A percentile compares a stretch with the other conserved stretches of the same genome.
Evolutionary conservation across 2,888 invertebrate species (phyloP).

Genomic region (Anthophora plumipes): DNA sequence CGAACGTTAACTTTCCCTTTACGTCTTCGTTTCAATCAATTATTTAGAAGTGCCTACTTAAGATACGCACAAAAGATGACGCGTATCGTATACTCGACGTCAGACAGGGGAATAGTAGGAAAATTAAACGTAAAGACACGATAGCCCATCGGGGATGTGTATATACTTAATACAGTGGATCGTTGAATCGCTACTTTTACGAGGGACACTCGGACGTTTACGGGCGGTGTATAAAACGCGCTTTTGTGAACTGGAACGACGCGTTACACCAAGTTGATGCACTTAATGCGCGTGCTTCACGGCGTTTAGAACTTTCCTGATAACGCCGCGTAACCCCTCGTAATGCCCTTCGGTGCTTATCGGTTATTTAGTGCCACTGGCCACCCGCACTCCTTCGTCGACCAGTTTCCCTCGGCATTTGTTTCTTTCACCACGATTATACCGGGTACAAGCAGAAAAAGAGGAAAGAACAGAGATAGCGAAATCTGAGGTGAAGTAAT

Average conservation of each 20-base stretch:
- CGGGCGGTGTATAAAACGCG: constrained; percentile 45
- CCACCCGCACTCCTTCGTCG: neutral
- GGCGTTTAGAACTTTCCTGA: constrained; percentile 58
- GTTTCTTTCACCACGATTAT: constrained; percentile 18
- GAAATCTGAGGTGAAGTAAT: neutral
- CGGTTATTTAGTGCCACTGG: constrained; percentile 52
- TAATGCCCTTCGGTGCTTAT: constrained; percentile 49
- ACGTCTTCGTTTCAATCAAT: neutral
- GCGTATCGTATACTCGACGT: neutral
- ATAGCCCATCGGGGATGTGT: neutral
- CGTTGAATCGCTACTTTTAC: constrained; percentile 52
- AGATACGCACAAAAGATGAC: neutral
- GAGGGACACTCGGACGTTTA: constrained; percentile 54
- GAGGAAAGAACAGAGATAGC: neutral
- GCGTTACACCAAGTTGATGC: constrained; percentile 59
- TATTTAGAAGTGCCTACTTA: neutral
- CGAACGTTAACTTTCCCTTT: neutral
- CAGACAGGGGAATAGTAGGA: neutral
- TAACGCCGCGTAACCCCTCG: constrained; percentile 44
- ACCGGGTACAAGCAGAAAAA: neutral
- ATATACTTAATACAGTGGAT: constrained; percentile 32
- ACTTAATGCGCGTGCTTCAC: constrained; percentile 54
- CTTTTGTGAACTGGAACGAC: constrained; percentile 54
- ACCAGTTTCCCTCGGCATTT: neutral
- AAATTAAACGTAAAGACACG: constrained; percentile 12